These are phyloP conservation scores for Danio kyathit DNA, from an alignment of 2,797 vertebrate genomes.

Conservation along the genomic window DNA sequence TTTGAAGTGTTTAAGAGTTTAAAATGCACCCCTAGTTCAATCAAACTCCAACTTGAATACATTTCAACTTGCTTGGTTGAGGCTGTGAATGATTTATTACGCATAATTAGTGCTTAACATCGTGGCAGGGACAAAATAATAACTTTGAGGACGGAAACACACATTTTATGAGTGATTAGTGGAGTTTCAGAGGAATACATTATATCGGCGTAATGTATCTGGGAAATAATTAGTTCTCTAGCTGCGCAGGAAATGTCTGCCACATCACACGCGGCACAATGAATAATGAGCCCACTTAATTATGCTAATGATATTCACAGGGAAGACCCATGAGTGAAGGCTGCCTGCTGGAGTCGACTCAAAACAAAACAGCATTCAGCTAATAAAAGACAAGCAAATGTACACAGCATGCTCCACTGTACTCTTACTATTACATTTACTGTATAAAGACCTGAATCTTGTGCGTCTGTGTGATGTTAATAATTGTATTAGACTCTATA, in stretches of 20 bases:
- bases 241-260: slow-evolving; percentile 62
- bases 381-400: background rate
- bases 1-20: background rate
- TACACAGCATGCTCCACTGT: background rate
- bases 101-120: slow-evolving; percentile 64
- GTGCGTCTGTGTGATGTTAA: background rate
- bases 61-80: background rate
- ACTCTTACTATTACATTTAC: no score
- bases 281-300: slow-evolving; percentile 75
- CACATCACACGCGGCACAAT: slow-evolving; percentile 64
- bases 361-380: background rate
- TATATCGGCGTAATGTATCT: slow-evolving; percentile 65
- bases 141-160: slow-evolving; percentile 55
- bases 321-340: slow-evolving; percentile 53
- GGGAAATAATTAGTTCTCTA: slow-evolving; percentile 69
- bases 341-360: slow-evolving; percentile 47
- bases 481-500: background rate
- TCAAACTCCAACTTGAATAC: slow-evolving; percentile 1
- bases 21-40: slow-evolving; percentile 17
- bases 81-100: slow-evolving; percentile 46
- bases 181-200: slow-evolving; percentile 63
- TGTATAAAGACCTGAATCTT: background rate
- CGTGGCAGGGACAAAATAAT: slow-evolving; percentile 60
- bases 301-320: slow-evolving; percentile 69
- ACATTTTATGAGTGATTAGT: slow-evolving; percentile 64